Base-by-base conservation (phyloP, 2,888 invertebrate genomes). In the Phoronis australis region DNA sequence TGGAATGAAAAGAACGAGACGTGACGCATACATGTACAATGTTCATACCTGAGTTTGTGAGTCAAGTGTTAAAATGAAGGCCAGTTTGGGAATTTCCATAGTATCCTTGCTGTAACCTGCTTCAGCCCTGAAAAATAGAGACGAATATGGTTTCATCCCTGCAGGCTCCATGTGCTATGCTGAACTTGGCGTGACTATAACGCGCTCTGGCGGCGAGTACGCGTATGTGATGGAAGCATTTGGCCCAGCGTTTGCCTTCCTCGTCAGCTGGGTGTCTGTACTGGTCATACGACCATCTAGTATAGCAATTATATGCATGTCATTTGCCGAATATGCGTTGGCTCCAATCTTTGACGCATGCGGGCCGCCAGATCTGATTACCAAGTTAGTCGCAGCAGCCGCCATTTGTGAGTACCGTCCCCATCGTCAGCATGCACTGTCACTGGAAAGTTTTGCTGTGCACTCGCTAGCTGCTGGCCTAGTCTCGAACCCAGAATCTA, bases 151-250 rank as follows among this genome's bases (percentile, higher is more conserved):
- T n/a, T 45, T 35, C 42, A 47, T 9, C 37, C 12, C 42, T 39
- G 20, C 60, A 90, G 93, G 93, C 77, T 92, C 93, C 71, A 83
- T 94, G 71, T 86, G 91, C 63, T 94, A 93, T 78, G 92, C 92
- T 68, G 93, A 94, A 81, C 80, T 94, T 76, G 93, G 93, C 71
- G 93, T 93, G 60, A 90, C 93, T 88, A 92, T 93, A 79, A 90
- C 92, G 68, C 90, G 90, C 66, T 91, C 91, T 58, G 93, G 93
- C 60, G 93, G 91, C 57, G 93, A 94, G 79, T 93, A 93, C 82
- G 91, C 91, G 62, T 93, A 94, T 79, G 91, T 92, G 80, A 89
- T 91, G 88, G 91, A 91, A 78, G 92, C 92, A 51, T 92, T 91
- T 78, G 93, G 93, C 60, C 87, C 90, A 1, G 26, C 46, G 21